A percentile compares a stretch with the other conserved stretches of the same genome.
Evolutionary conservation across 2,797 vertebrate species (phyloP).

Genomic region (Anisognathus igniventris): DNA sequence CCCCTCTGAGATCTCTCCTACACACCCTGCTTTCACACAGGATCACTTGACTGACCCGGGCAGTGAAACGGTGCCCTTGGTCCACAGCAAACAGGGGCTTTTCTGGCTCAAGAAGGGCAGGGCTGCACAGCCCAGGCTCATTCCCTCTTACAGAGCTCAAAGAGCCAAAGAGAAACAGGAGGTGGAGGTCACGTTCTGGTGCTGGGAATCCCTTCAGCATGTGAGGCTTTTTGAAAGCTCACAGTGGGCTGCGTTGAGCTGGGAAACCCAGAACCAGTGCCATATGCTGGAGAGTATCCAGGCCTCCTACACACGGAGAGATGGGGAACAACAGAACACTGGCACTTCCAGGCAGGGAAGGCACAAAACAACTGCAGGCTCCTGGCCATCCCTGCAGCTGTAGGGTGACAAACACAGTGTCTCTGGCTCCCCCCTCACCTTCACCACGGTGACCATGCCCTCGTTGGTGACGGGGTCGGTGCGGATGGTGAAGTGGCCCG

Average conservation of each 20-base stretch:
- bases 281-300: fast-evolving
- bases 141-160: not conserved
- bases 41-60: not conserved
- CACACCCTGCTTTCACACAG: not conserved
- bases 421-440: constrained; percentile 74
- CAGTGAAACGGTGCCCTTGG: not conserved
- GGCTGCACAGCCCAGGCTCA: not conserved
- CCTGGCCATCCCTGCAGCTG: not conserved
- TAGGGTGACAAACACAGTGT: fast-evolving
- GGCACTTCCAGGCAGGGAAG: fast-evolving
- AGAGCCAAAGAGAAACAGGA: not conserved
- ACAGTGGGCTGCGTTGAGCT: not conserved
- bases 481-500: constrained; percentile 86
- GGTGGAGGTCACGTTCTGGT: fast-evolving
- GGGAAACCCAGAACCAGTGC: not conserved
- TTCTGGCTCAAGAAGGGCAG: not conserved
- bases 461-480: constrained; percentile 90
- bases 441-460: constrained; percentile 90
- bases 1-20: not conserved
- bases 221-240: not conserved
- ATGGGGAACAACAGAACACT: not conserved
- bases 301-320: not conserved
- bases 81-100: not conserved
- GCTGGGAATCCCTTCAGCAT: not conserved
- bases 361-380: not conserved